Evolutionary conservation across 2,797 vertebrate genomes (phyloP).

Genomic region (Sebastes vulpes): DNA sequence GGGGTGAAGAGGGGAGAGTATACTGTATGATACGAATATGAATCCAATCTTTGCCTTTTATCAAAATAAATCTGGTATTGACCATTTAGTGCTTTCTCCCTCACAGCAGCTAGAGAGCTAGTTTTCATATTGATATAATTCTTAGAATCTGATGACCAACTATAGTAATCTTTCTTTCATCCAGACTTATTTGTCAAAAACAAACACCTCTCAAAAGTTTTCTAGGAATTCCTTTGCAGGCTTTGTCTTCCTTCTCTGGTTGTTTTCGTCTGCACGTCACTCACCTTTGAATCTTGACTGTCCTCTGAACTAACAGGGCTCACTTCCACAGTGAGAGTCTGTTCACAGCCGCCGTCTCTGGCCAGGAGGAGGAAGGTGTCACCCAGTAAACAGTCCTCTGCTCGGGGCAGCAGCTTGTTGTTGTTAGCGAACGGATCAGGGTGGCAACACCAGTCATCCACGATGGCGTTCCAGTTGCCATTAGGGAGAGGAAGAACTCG

Average conservation of each 20-base stretch:
- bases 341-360: conserved; percentile 75
- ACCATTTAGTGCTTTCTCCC: neutral
- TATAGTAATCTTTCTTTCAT: neutral
- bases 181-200: neutral
- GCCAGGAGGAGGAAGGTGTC: conserved; percentile 91
- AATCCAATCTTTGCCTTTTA: neutral
- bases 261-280: neutral
- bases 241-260: neutral
- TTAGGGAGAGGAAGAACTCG: conserved; percentile 94
- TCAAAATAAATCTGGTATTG: neutral
- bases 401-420: conserved; percentile 88
- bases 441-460: conserved; percentile 98
- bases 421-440: conserved; percentile 92
- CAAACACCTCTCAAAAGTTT: neutral
- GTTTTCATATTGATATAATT: neutral
- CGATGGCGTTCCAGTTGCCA: conserved; percentile 93
- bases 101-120: neutral
- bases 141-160: neutral
- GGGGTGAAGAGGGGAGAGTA: neutral
- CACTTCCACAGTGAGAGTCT: conserved; percentile 70
- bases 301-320: conserved; percentile 36
- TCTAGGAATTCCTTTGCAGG: neutral
- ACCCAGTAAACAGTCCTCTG: conserved; percentile 92
- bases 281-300: conserved; percentile 75
- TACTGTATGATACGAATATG: neutral